Evolutionary conservation across 2,888 invertebrate species (phyloP).

Genomic region (Halictus ligatus): DNA sequence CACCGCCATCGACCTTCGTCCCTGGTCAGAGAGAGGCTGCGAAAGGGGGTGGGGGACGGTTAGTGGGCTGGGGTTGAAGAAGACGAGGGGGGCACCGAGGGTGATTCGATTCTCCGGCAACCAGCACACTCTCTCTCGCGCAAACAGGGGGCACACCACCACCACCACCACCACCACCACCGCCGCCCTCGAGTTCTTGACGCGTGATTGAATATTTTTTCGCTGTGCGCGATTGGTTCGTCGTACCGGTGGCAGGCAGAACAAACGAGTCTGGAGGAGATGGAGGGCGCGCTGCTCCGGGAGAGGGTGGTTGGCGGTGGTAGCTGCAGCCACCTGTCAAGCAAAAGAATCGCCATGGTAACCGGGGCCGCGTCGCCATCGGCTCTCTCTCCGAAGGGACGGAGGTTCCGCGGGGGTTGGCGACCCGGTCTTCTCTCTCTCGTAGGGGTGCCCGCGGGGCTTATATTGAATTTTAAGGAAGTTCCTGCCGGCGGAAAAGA

Average conservation of each 20-base stretch:
- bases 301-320: conserved; percentile 64
- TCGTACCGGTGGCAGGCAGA: conserved; percentile 75
- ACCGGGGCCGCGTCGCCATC: conserved; percentile 76
- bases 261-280: conserved; percentile 67
- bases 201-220: conserved; percentile 84
- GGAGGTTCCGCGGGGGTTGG: conserved; percentile 69
- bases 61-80: conserved; percentile 51
- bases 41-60: conserved; percentile 36
- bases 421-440: conserved; percentile 63
- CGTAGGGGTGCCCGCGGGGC: conserved; percentile 70
- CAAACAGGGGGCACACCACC: conserved; percentile 46
- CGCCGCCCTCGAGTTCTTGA: conserved; percentile 79
- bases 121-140: conserved; percentile 65
- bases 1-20: conserved; percentile 74
- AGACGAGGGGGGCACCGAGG: conserved; percentile 59
- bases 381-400: conserved; percentile 65
- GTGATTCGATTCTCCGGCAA: conserved; percentile 71
- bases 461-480: conserved; percentile 81
- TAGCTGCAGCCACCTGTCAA: conserved; percentile 80
- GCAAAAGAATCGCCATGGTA: conserved; percentile 83
- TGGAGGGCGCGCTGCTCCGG: conserved; percentile 55
- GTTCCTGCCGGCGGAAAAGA: conserved; percentile 69
- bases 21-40: conserved; percentile 63
- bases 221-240: conserved; percentile 83
- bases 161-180: conserved; percentile 59